Percentiles rank a stretch among this genome's conserved stretches.
Evolutionary conservation across 2,888 invertebrate species (phyloP).

Genomic region (Beris chalybata): DNA sequence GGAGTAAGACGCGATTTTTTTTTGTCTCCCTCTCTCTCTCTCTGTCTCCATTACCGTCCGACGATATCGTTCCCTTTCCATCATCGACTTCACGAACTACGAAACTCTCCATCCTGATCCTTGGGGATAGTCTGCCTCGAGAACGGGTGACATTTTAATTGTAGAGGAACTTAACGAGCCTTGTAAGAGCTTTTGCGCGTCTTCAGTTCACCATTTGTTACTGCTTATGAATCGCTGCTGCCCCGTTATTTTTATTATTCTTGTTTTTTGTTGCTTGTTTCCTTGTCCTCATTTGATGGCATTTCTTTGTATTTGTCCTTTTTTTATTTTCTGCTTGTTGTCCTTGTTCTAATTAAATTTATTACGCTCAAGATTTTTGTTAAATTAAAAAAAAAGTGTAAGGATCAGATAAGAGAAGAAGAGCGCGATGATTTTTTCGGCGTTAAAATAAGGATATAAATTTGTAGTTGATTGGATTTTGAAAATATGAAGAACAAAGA

Average conservation of each 20-base stretch:
- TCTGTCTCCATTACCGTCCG: too few species aligned
- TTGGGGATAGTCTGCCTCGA: not conserved
- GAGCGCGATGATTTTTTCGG: too few species aligned
- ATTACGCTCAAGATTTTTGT: conserved; percentile 14
- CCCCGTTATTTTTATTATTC: conserved; percentile 21
- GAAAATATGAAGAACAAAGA: too few species aligned
- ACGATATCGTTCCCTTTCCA: not conserved
- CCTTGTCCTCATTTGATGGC: conserved; percentile 14
- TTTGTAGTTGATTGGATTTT: too few species aligned
- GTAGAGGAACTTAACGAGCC: conserved; percentile 37
- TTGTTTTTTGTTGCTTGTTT: conserved; percentile 6
- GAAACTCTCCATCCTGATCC: conserved; percentile 13
- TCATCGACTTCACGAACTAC: not conserved
- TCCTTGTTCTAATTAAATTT: conserved; percentile 27
- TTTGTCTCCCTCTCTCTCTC: not conserved
- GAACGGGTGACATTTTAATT: conserved; percentile 37
- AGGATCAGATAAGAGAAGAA: too few species aligned
- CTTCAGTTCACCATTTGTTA: conserved; percentile 28
- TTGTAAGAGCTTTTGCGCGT: conserved; percentile 35
- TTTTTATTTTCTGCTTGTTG: conserved; percentile 7
- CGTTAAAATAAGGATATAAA: too few species aligned
- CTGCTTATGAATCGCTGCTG: conserved; percentile 27
- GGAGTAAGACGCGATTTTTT: not conserved
- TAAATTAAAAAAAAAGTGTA: conserved; percentile 7
- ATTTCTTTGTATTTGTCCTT: conserved; percentile 7